phyloP scores from a whole-genome alignment of 2,888 invertebrate species.

The Parnassius orleans region DNA sequence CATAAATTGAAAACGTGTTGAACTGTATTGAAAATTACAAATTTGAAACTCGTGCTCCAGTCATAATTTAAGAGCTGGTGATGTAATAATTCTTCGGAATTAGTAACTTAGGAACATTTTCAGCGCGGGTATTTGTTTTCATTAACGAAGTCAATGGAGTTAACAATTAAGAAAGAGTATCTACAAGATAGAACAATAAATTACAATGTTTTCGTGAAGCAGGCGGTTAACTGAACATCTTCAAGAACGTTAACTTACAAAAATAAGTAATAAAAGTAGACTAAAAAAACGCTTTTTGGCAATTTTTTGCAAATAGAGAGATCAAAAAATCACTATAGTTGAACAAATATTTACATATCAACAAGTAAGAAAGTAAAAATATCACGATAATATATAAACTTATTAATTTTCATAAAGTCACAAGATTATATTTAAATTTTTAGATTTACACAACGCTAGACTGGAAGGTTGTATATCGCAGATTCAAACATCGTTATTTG shows the following conservation, averaged over 20 bases:
- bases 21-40: conserved; percentile 22
- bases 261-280: conserved; percentile 20
- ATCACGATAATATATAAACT: too few species aligned
- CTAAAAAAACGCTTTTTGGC: conserved; percentile 6
- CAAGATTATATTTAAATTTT: too few species aligned
- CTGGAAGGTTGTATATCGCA: too few species aligned
- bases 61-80: conserved; percentile 22
- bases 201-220: conserved; percentile 16
- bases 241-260: conserved; percentile 5
- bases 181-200: conserved; percentile 19
- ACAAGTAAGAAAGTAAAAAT: too few species aligned
- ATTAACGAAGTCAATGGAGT: conserved; percentile 20
- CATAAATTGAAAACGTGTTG: conserved; percentile 5
- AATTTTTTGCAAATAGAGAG: too few species aligned
- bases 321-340: too few species aligned
- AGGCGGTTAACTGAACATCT: conserved; percentile 12
- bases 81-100: conserved; percentile 22
- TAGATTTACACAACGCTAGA: too few species aligned
- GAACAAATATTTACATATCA: too few species aligned
- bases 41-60: conserved; percentile 13
- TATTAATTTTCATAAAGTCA: too few species aligned
- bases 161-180: conserved; percentile 23
- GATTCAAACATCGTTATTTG: too few species aligned
- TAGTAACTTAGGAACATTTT: conserved; percentile 19
- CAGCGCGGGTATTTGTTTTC: conserved; percentile 21